Evolutionary conservation across 1,140 invertebrate species (phyloP).

Genomic region (Zaprionus davidi): DNA sequence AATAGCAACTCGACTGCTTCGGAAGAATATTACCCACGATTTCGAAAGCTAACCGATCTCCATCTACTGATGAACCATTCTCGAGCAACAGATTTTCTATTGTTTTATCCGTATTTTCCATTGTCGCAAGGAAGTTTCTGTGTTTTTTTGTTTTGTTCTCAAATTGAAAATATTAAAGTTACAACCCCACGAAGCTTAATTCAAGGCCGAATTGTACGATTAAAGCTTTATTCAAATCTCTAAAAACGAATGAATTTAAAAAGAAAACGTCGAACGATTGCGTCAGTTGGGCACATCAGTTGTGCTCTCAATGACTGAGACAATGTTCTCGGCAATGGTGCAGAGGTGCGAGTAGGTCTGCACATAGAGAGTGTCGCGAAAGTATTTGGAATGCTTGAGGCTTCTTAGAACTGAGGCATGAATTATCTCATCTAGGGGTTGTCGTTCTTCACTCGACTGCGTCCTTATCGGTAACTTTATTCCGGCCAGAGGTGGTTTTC

Average conservation of each 20-base stretch:
- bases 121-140: not conserved
- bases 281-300: slow-evolving; percentile 40
- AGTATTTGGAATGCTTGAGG: slow-evolving; percentile 58
- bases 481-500: not conserved
- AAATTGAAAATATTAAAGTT: not conserved
- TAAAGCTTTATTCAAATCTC: not conserved
- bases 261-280: not conserved
- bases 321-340: slow-evolving; percentile 68
- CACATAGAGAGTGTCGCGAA: slow-evolving; percentile 68
- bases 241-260: slow-evolving; percentile 7
- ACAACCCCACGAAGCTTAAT: not conserved
- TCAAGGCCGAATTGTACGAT: not conserved
- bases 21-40: slow-evolving; percentile 47
- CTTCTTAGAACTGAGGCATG: slow-evolving; percentile 28
- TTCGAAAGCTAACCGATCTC: slow-evolving; percentile 14
- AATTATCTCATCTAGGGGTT: not conserved
- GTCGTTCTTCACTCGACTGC: not conserved
- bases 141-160: slow-evolving; percentile 3
- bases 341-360: slow-evolving; percentile 78
- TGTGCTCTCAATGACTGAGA: slow-evolving; percentile 77
- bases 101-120: not conserved
- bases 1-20: not conserved
- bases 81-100: not conserved
- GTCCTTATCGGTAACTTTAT: slow-evolving; percentile 2
- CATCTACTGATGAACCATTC: not conserved